A percentile compares a stretch with the other conserved stretches of the same genome.
phyloP scores from a whole-genome alignment of 1,140 invertebrate genomes.

The Pseudomyrmex dendroicus region DNA sequence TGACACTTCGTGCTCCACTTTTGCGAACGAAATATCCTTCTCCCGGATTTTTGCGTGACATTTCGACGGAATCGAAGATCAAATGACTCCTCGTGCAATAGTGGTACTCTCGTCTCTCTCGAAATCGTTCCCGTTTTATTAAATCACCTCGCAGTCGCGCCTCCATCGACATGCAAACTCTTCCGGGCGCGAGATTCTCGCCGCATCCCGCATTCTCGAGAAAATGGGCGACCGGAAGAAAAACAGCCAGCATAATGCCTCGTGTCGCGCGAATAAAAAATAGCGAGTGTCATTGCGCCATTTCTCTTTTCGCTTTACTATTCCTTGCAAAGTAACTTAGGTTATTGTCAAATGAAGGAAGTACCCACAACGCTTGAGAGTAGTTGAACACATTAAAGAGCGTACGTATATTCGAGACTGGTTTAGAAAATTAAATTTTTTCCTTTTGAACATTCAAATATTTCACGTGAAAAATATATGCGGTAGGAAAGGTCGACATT shows the following conservation, averaged over 20 bases:
- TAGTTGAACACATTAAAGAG: not conserved
- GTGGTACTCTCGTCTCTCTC: not conserved
- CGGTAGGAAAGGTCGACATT: not conserved
- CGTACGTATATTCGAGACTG: too few relatives aligned
- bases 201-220: not conserved
- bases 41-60: not conserved
- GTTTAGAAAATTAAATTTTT: constrained; percentile 12
- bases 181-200: not conserved
- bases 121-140: constrained; percentile 53
- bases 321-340: not conserved
- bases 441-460: not conserved
- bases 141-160: constrained; percentile 32
- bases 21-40: constrained; percentile 19
- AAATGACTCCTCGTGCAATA: not conserved
- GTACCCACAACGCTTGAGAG: not conserved
- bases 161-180: constrained; percentile 44
- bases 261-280: constrained; percentile 26
- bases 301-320: not conserved
- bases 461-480: not conserved
- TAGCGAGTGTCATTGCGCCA: not conserved
- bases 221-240: not conserved
- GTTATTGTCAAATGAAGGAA: not conserved
- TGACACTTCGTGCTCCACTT: constrained; percentile 11
- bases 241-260: constrained; percentile 15
- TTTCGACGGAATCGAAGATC: constrained; percentile 21